Conservation (phyloP, 1,140 invertebrate species). For the Gonatopus flavifemur region DNA sequence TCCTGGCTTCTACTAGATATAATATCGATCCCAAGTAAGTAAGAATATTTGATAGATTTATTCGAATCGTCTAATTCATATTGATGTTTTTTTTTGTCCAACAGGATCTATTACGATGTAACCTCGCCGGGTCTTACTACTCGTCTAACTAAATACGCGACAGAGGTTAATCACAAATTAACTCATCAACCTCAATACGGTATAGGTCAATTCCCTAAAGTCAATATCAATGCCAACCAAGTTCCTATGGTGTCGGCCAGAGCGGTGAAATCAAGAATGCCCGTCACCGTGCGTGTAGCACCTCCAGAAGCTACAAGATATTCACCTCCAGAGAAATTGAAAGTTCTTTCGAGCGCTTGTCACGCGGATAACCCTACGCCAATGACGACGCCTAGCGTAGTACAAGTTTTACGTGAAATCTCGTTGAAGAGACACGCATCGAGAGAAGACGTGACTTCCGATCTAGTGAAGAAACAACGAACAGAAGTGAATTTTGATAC, state of each 20-base stretch:
- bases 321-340: constrained; percentile 37
- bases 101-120: constrained; percentile 47
- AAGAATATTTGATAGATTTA: neutral
- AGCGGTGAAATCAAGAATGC: constrained; percentile 32
- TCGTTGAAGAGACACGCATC: constrained; percentile 53
- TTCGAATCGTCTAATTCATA: neutral
- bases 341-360: constrained; percentile 27
- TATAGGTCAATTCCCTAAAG: constrained; percentile 52
- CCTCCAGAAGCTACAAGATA: constrained; percentile 40
- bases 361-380: constrained; percentile 13
- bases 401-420: constrained; percentile 41
- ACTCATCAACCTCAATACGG: constrained; percentile 50
- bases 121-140: constrained; percentile 51
- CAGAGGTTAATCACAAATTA: constrained; percentile 45
- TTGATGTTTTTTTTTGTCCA: constrained; percentile 15
- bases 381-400: constrained; percentile 17
- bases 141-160: constrained; percentile 51
- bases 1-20: constrained; percentile 50
- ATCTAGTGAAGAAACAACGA: constrained; percentile 50
- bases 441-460: constrained; percentile 43
- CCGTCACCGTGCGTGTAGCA: constrained; percentile 50
- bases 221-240: constrained; percentile 49
- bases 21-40: constrained; percentile 54
- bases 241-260: constrained; percentile 46
- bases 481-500: constrained; percentile 36